Percentiles rank a stretch among this genome's conserved stretches.
These are phyloP conservation scores for Onychorhynchus coronatus DNA, from an alignment of 2,113 vertebrate species.

Conservation along the genomic window DNA sequence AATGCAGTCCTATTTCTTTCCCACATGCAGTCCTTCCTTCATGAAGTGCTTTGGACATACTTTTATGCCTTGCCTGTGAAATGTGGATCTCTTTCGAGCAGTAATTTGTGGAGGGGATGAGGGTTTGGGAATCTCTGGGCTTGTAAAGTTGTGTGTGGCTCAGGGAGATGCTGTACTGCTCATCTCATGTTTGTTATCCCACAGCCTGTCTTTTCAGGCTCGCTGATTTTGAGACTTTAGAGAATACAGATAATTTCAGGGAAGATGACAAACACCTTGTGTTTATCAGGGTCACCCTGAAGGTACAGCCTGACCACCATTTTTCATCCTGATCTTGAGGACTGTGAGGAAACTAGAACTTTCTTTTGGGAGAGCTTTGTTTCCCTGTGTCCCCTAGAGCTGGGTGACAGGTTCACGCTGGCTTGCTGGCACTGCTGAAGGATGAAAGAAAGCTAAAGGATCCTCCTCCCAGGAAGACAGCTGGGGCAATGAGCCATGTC, in stretches of 20 bases:
- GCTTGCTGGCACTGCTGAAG: background rate
- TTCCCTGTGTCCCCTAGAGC: background rate
- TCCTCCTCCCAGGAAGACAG: background rate
- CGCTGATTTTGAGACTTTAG: background rate
- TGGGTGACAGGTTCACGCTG: background rate
- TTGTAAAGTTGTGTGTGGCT: background rate
- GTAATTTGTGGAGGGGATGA: background rate
- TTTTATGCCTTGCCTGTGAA: background rate
- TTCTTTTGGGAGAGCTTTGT: background rate
- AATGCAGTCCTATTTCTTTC: background rate
- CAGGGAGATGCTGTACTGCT: accelerated
- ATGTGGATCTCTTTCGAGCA: background rate
- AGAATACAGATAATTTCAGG: background rate
- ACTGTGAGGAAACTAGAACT: background rate
- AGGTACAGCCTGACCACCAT: background rate
- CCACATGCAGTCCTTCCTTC: background rate
- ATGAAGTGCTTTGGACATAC: background rate
- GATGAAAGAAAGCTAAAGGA: background rate
- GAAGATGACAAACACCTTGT: background rate
- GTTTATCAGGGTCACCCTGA: background rate
- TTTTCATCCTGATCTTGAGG: background rate
- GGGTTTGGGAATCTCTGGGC: background rate
- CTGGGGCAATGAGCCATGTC: accelerated
- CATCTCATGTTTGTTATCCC: background rate
- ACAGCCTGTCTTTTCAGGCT: background rate